These are phyloP conservation scores for Epinephelus moara DNA, from an alignment of 2,113 vertebrate species.

Conservation along the genomic window DNA sequence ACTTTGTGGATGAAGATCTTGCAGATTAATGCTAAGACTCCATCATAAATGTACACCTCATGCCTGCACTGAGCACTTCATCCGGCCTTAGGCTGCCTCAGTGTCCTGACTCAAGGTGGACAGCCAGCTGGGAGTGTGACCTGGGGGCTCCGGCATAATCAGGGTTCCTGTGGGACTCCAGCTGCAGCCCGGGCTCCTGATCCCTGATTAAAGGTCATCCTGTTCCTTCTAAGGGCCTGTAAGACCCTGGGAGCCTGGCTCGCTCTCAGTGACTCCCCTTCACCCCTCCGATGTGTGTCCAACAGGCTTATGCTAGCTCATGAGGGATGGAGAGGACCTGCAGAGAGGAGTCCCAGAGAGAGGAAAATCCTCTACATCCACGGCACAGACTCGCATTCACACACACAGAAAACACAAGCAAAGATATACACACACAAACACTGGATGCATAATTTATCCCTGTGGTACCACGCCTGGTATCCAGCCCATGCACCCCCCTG, in stretches of 20 bases:
- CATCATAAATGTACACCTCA: constrained; percentile 73
- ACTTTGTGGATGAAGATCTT: constrained; percentile 52
- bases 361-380: constrained; percentile 77
- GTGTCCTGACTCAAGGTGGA: constrained; percentile 45
- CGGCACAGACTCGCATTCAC: constrained; percentile 48
- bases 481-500: constrained; percentile 66
- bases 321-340: constrained; percentile 77
- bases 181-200: constrained; percentile 78
- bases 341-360: constrained; percentile 73
- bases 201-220: constrained; percentile 86
- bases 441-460: constrained; percentile 66
- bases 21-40: constrained; percentile 33
- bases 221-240: constrained; percentile 79
- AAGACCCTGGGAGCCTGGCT: constrained; percentile 76
- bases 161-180: constrained; percentile 69
- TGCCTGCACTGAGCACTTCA: constrained; percentile 75
- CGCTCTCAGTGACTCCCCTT: constrained; percentile 73
- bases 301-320: constrained; percentile 85
- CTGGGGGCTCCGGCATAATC: constrained; percentile 57
- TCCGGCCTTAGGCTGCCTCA: constrained; percentile 48
- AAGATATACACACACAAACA: constrained; percentile 53
- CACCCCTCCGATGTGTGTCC: constrained; percentile 84
- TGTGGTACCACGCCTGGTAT: constrained; percentile 57
- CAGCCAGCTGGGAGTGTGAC: constrained; percentile 70
- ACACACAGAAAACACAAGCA: constrained; percentile 61